phyloP scores from a whole-genome alignment of 2,888 invertebrate genomes.

The Taphrorychus bicolor region DNA sequence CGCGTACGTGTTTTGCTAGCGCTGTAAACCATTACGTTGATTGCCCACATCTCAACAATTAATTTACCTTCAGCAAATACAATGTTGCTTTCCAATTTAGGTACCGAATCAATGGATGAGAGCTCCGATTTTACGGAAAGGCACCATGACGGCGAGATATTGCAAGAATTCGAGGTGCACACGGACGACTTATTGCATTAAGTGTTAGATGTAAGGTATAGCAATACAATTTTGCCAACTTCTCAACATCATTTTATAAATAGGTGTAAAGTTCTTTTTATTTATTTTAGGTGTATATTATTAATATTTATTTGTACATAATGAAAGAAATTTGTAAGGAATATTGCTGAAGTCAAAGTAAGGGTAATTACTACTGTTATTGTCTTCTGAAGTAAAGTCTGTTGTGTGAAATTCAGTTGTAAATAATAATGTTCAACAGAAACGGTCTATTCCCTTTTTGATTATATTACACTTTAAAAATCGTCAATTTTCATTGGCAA shows the following conservation, averaged over 20 bases:
- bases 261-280: conserved; percentile 13
- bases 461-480: too few relatives aligned
- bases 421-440: too few relatives aligned
- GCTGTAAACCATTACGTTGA: too few relatives aligned
- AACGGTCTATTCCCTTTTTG: too few relatives aligned
- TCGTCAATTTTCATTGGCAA: too few relatives aligned
- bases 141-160: conserved; percentile 22
- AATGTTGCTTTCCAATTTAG: background rate
- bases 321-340: background rate
- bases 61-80: too few relatives aligned
- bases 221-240: conserved; percentile 11
- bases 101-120: conserved; percentile 16
- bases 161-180: conserved; percentile 35
- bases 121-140: conserved; percentile 16
- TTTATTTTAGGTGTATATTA: conserved; percentile 24
- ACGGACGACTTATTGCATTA: conserved; percentile 22
- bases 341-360: background rate
- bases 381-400: too few relatives aligned
- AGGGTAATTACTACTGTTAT: conserved; percentile 4
- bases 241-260: conserved; percentile 5
- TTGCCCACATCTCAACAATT: too few relatives aligned
- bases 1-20: too few relatives aligned
- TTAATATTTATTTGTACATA: conserved; percentile 6
- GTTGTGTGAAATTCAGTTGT: too few relatives aligned
- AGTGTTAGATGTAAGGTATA: background rate